Evolutionary conservation across 2,797 vertebrate genomes (phyloP), one percentile per base, ranked within the genome.

Genomic region (Telmatherina bonti): DNA sequence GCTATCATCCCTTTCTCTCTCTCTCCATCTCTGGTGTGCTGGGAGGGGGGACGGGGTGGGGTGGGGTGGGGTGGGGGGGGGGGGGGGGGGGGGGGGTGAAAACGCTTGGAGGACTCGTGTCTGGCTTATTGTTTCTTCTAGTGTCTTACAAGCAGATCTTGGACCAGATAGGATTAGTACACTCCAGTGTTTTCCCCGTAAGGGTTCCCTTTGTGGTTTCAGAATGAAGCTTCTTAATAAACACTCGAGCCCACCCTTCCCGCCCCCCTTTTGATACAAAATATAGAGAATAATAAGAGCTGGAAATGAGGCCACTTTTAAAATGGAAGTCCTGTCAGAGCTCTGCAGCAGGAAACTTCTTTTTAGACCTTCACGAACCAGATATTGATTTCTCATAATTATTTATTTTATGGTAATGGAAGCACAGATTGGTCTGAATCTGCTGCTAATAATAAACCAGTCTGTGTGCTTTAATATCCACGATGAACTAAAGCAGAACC

Each of bases 71-170:
- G n/a, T n/a, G n/a, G n/a, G n/a, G n/a, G n/a, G n/a, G n/a, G n/a
- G n/a, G 26, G 36, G 57, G 68, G 43, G 60, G 74, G 67, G 66
- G 73, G 81, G 41, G 78, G 81, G 45, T 81, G 79, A 76, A 83
- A 85, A 82, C 87, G 87, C 87, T 84, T 72, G 84, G 89, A 82
- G 75, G 81, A 82, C 83, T 67, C 38, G 15, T 88, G 89, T 88
- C 87, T 85, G 81, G 74, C 74, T 83, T 66, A 85, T 90, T 92
- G 87, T 90, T 90, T 87, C 82, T 91, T 91, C 79, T 78, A 75
- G 89, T 70, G 79, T 78, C 74, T 80, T 80, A 85, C 88, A 86
- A 78, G 74, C 84, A 87, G 86, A 86, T 85, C 30, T 61, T 53
- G 74, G 38, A 65, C 56, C 72, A 62, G 82, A 85, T 86, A 76